Evolutionary conservation across 2,113 vertebrate genomes (phyloP), one percentile per base, ranked within the genome.

Genomic region (Cottus gobio): DNA sequence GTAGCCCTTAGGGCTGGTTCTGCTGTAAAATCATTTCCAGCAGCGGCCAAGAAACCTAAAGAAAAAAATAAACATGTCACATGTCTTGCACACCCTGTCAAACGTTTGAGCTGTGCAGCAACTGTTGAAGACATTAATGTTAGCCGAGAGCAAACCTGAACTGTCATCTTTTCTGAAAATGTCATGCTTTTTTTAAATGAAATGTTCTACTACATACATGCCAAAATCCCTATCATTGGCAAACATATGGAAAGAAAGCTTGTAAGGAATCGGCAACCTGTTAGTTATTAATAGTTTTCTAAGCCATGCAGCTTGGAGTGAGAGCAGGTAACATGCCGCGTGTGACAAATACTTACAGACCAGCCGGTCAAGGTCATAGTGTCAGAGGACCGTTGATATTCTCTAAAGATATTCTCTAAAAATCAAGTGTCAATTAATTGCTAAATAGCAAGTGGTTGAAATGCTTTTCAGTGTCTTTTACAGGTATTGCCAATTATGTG

Each of bases 121-220:
- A 82, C 73, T 77, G 62, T 46, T 48, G 50, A 71, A 58, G 69
- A 63, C 61, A 76, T 90, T 79, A 71, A 57, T 13, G 44, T 56
- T 66, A 22, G 16, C 76, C 64, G 79, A 71, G 39, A 77, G 75
- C 46, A 37, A 79, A 84, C 68, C 48, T 63, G 52, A 77, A 67
- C 78, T 90, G 82, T 82, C 87, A 80, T 74, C 74, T 64, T 54
- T 28, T 62, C 39, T 70, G 37, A 75, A 65, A 56, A 39, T 52
- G 54, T 30, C 31, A 30, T 18, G 71, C 70, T 61, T 79, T 62
- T 8, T 20, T 15, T 34, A 63, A 69, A 72, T 30, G 2, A 44
- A 26, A 74, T 15, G 28, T 18, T 9, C 50, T 28, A 11, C 54
- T 36, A 46, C n/a, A 46, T 36, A 46, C 31, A 64, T 46, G 37